Evolutionary conservation across 2,797 vertebrate species (phyloP).

Genomic region (Amblyopsis hoosieri): DNA sequence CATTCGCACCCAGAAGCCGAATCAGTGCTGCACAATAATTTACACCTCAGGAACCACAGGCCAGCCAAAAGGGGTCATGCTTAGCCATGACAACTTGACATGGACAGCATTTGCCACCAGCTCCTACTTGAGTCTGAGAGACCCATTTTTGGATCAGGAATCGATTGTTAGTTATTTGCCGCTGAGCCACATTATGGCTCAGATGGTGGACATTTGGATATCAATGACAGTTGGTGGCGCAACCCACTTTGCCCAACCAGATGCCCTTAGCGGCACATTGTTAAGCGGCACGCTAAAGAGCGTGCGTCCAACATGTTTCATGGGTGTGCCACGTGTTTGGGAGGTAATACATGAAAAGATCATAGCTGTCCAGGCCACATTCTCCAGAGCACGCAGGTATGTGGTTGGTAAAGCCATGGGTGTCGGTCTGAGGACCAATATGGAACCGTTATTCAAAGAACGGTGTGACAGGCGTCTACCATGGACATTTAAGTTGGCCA

Average conservation of each 20-base stretch:
- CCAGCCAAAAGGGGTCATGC: constrained; percentile 84
- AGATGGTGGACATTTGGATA: constrained; percentile 84
- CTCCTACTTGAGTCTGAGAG: constrained; percentile 17
- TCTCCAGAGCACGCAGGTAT: constrained; percentile 69
- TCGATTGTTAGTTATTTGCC: constrained; percentile 83
- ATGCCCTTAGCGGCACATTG: constrained; percentile 82
- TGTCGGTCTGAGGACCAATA: constrained; percentile 76
- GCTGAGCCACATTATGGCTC: constrained; percentile 83
- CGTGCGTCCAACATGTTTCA: constrained; percentile 79
- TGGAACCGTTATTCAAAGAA: constrained; percentile 64
- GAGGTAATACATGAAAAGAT: constrained; percentile 87
- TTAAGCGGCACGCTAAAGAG: constrained; percentile 78
- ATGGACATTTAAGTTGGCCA: constrained; percentile 59
- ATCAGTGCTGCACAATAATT: constrained; percentile 83
- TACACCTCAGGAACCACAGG: constrained; percentile 85
- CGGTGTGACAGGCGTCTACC: neutral
- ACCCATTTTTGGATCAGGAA: constrained; percentile 62
- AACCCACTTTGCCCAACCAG: constrained; percentile 81
- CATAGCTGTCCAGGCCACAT: constrained; percentile 67
- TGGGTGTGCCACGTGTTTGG: constrained; percentile 86
- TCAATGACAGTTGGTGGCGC: constrained; percentile 71
- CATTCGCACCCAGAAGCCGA: constrained; percentile 76
- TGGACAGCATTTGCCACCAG: constrained; percentile 64
- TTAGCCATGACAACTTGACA: constrained; percentile 86
- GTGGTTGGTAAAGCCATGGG: constrained; percentile 80